Base-by-base conservation (phyloP, 2,888 invertebrate species). In the Nymphalis polychloros region DNA sequence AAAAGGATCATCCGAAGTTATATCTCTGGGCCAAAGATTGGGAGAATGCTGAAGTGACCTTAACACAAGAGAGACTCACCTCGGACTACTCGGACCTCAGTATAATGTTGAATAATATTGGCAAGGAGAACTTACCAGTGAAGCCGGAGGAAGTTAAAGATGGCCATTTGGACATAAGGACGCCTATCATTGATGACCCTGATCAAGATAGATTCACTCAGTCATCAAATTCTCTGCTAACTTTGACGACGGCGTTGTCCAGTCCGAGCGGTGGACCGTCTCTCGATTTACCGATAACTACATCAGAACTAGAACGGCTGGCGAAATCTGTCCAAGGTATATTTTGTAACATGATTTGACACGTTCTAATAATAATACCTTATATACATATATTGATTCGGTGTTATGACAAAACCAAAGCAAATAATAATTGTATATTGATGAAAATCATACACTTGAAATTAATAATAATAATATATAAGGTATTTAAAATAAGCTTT, bases 1-100 rank as follows among this genome's bases (percentile, higher is more conserved):
- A 95, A 70, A 96, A 96, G 76, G 95, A 96, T 83, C 97, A 97
- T 81, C 97, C 97, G 0, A 97, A 97, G 80, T 89, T 97, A 49
- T 97, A 97, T 84, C 91, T 97, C 0, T 97, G 97, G 97, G 96
- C 97, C 0, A 96, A 96, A 77, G 95, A 95, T 73, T 97, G 97
- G 97, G 96, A 96, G 77, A 94, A 81, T 2, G 77, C 83, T 0
- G 89, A 90, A 73, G 77, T 86, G n/a, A 80, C 78, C 8, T 77
- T 83, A 67, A 82, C 86, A 0, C 86, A 86, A 61, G 88, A 88
- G 72, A 84, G 82, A 63, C 77, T 89, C 1, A 88, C 86, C 76
- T 94, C 87, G 20, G 87, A 85, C 70, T 90, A 92, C 72, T 87
- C 89, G 0, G 90, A 90, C 68, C 78, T 90, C 46, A 88, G 82